These are phyloP conservation scores for Parthenolecanium corni DNA, from an alignment of 2,888 invertebrate species.

Conservation along the genomic window DNA sequence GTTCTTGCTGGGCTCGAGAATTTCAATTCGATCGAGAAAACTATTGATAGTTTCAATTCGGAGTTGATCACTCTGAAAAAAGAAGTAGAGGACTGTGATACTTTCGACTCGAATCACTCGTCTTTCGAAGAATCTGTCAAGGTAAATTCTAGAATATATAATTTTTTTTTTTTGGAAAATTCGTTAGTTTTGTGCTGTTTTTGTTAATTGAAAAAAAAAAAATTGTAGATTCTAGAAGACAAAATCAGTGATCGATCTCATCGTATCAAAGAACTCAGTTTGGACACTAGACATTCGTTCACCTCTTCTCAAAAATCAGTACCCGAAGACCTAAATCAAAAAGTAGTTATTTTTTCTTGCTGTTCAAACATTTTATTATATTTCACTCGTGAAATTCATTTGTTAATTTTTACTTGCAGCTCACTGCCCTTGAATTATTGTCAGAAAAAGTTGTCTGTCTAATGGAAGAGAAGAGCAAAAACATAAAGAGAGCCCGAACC, in stretches of 20 bases:
- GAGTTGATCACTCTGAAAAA: constrained; percentile 54
- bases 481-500: constrained; percentile 74
- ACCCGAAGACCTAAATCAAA: constrained; percentile 62
- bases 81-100: constrained; percentile 59
- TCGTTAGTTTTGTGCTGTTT: not conserved
- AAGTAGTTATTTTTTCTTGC: constrained; percentile 32
- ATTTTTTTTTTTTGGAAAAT: not conserved
- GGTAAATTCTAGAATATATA: constrained; percentile 33
- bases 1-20: constrained; percentile 61
- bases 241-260: constrained; percentile 26
- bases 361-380: not conserved
- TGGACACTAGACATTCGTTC: constrained; percentile 18
- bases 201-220: not conserved
- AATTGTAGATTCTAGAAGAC: constrained; percentile 10
- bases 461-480: constrained; percentile 79
- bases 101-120: constrained; percentile 61
- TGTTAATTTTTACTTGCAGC: constrained; percentile 38
- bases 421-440: constrained; percentile 69
- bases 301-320: constrained; percentile 39
- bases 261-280: constrained; percentile 18
- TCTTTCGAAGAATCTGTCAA: constrained; percentile 50
- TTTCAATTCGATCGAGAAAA: constrained; percentile 60
- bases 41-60: constrained; percentile 56
- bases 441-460: constrained; percentile 64
- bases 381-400: not conserved